Evolutionary conservation across 2,888 invertebrate genomes (phyloP), one percentile per base, ranked within the genome.

Genomic region (Orthosia cruda): DNA sequence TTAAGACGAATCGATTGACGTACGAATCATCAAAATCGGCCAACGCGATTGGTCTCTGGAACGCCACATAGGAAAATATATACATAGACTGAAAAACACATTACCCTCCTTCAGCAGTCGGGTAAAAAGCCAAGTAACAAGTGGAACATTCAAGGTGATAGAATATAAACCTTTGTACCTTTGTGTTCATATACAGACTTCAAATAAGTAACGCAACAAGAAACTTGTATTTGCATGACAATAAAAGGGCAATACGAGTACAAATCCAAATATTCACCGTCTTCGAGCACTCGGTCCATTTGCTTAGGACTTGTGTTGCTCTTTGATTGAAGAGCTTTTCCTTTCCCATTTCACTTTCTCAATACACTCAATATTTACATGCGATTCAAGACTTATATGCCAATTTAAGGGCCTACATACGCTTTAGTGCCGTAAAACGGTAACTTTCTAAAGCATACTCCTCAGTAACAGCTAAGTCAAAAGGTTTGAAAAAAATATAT

Each of bases 271-370:
- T 90, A 93, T 91, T 92, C 87, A 81, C 79, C 80, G 80, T 88
- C 82, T 80, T 77, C 82, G 85, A 90, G 89, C 91, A 90, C 76
- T 86, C 84, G 87, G 92, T 91, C 92, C 91, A 93, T 95, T 95
- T 95, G 91, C 92, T 95, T 95, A 95, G 95, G 95, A 91, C 88
- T 80, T 85, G 76, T 85, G 85, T 84, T 85, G 84, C 88, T 85
- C 81, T 86, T 89, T 84, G 84, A 88, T 85, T 76, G 75, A 76
- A 82, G 74, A 79, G 86, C 84, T 88, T 81, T 88, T 85, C 84
- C 83, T 86, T 78, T 84, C 84, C 79, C 78, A 82, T 87, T 87
- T 81, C 72, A 79, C 81, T 85, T 81, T 85, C 74, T 78, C 75
- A 77, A 77, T 84, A 86, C 70, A 77, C 63, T 57, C 68, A 71